phyloP scores from a whole-genome alignment of 2,113 vertebrate species.

The Protobothrops mucrosquamatus region DNA sequence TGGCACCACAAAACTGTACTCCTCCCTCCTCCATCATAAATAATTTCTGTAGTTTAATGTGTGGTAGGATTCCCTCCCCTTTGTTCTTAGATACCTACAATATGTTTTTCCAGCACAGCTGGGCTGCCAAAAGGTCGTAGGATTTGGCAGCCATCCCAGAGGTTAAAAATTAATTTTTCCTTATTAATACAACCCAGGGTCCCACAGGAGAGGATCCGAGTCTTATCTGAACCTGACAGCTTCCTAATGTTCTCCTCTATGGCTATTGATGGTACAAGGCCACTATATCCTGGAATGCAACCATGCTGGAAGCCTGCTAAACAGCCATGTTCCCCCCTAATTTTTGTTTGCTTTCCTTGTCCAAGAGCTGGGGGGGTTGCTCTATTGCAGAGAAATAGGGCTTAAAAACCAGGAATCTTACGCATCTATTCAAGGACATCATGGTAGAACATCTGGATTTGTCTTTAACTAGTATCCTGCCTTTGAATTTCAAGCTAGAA shows the following conservation, averaged over 20 bases:
- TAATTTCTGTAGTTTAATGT: constrained; percentile 62
- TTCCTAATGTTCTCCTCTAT: constrained; percentile 75
- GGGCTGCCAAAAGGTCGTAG: constrained; percentile 78
- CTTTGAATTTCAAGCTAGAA: not conserved
- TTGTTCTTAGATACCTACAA: constrained; percentile 67
- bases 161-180: constrained; percentile 86
- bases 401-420: rapidly evolving
- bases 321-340: constrained; percentile 26
- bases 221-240: constrained; percentile 81
- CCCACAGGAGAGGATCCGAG: constrained; percentile 76
- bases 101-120: constrained; percentile 80
- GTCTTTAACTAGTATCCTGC: not conserved
- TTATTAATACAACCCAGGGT: constrained; percentile 79
- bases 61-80: constrained; percentile 48
- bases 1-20: constrained; percentile 18
- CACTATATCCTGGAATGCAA: constrained; percentile 56
- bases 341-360: not conserved
- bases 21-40: not conserved
- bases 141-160: constrained; percentile 81
- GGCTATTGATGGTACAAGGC: constrained; percentile 62
- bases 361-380: not conserved
- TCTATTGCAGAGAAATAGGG: not conserved
- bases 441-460: not conserved
- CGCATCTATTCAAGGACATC: not conserved
- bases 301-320: constrained; percentile 37